Evolutionary conservation across 2,113 vertebrate genomes (phyloP).

Genomic region (Phycodurus eques): DNA sequence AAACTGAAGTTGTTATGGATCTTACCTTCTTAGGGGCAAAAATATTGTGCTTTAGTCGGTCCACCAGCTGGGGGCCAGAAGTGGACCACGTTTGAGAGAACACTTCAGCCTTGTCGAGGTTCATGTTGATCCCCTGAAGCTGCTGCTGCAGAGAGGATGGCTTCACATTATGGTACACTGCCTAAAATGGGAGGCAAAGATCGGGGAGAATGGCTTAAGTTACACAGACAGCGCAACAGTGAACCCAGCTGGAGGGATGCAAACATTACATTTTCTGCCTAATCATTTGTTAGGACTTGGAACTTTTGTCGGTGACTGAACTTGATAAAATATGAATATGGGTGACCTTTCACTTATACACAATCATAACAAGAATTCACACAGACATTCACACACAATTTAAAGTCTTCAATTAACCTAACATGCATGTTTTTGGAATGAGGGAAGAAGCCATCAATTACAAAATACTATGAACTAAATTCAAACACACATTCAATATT

Average conservation of each 20-base stretch:
- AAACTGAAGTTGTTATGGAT: neutral
- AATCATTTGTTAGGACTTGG: neutral
- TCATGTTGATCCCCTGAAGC: constrained; percentile 80
- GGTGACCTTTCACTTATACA: neutral
- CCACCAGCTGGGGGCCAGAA: constrained; percentile 82
- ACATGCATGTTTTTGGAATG: no score
- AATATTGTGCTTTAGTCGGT: constrained; percentile 85
- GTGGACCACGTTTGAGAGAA: constrained; percentile 83
- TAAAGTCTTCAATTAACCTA: no score
- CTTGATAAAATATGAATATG: neutral
- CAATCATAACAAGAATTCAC: neutral
- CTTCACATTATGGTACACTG: constrained; percentile 89
- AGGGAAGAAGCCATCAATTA: no score
- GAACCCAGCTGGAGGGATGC: constrained; percentile 46
- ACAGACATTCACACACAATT: neutral
- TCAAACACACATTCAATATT: no score
- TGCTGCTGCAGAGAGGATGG: constrained; percentile 84
- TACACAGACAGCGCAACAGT: constrained; percentile 39
- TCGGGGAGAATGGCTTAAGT: neutral
- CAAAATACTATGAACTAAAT: no score
- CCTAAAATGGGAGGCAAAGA: constrained; percentile 63
- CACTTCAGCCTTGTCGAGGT: constrained; percentile 81
- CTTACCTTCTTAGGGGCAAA: constrained; percentile 90
- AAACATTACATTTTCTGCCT: neutral
- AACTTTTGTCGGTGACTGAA: neutral